phyloP scores from a whole-genome alignment of 2,797 vertebrate species.

The Macrochelys suwanniensis region DNA sequence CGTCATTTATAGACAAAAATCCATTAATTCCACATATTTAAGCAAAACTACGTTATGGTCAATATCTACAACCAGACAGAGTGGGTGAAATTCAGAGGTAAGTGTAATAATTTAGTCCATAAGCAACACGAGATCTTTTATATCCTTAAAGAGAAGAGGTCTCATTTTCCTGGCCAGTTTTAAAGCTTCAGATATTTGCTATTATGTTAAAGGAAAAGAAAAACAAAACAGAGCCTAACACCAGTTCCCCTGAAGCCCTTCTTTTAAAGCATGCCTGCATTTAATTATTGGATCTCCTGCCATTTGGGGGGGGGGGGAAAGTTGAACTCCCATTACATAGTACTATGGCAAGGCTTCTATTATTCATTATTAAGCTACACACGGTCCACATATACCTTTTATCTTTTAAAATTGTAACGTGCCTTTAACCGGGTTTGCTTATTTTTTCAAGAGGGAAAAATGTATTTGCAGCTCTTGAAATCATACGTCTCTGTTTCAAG shows the following conservation, averaged over 20 bases:
- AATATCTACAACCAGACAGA: constrained; percentile 79
- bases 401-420: constrained; percentile 54
- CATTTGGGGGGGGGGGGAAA: constrained; percentile 50
- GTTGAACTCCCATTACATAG: not conserved
- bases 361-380: constrained; percentile 61
- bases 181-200: constrained; percentile 70
- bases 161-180: constrained; percentile 76
- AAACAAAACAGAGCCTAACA: constrained; percentile 10
- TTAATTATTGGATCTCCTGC: constrained; percentile 66
- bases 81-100: constrained; percentile 78
- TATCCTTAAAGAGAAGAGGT: constrained; percentile 71
- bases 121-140: constrained; percentile 71
- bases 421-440: constrained; percentile 63
- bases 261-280: constrained; percentile 68
- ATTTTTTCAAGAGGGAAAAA: constrained; percentile 17
- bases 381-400: constrained; percentile 59
- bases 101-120: constrained; percentile 79
- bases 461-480: constrained; percentile 60
- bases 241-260: constrained; percentile 64
- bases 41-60: constrained; percentile 78
- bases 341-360: constrained; percentile 52
- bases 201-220: constrained; percentile 17
- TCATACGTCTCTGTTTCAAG: constrained; percentile 53
- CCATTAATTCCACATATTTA: constrained; percentile 78
- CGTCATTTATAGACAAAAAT: constrained; percentile 72